Base-by-base conservation (phyloP, 1,140 invertebrate genomes). In the Scaptodrosophila lebanonensis region DNA sequence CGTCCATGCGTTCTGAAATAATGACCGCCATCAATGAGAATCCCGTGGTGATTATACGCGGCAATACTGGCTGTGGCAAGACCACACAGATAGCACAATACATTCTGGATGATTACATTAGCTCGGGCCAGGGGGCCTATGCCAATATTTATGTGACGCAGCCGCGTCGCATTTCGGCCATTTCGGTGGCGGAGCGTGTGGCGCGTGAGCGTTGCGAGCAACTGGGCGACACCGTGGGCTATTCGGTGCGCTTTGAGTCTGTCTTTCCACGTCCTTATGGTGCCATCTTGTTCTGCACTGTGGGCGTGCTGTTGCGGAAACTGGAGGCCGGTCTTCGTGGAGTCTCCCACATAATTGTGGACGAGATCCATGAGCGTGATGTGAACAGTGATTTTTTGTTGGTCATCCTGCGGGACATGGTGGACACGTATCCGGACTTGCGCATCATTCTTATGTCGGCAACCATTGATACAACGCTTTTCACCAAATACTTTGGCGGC, bases 361-460 rank as follows among this genome's bases (percentile, higher is more conserved):
- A 99, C 88, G 98, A 99, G 90, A 97, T 99, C 58, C 98, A 99
- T 83, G 97, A 99, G 86, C 89, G 98, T 30, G 97, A 99, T 87
- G 95, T 97, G 0, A 98, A 98, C 86, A 96, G 95, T 18, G 98
- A 99, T 86, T 99, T 99, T 77, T 92, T 99, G 3, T 91, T 99
- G 88, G 96, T 98, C 33, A 91, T 98, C 0, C 88, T 99, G 0
- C 89, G 96, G 16, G 96, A 99, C 84, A 97, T 98, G 92, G 91
- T 98, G 1, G 92, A 94, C 52, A 92, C 92, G 0, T 97, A 96
- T 85, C 95, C 95, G 0, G 95, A 98, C 73, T 84, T 99, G 8
- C 90, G 95, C 50, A 91, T 99, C 3, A 96, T 99, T 70, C 90
- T 99, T 13, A 99, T 99, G 97, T 98, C 97, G 3, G 98, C 98